A percentile compares a stretch with the other conserved stretches of the same genome.
phyloP scores from a whole-genome alignment of 2,888 invertebrate genomes.

The Cremastinae sp. region DNA sequence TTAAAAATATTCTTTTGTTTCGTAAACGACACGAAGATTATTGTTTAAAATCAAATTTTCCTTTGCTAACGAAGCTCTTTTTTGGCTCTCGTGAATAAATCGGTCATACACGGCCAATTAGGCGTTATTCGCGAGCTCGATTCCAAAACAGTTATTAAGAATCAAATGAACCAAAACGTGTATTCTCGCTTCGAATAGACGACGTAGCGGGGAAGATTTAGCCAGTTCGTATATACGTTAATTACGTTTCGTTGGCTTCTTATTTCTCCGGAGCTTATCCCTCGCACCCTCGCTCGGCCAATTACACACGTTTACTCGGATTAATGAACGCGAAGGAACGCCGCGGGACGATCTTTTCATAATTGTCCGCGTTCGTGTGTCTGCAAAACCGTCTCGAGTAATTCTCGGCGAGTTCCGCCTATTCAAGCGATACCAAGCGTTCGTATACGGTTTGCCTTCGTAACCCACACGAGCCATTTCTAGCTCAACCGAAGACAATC shows the following conservation, averaged over 20 bases:
- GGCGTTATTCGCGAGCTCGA: background rate
- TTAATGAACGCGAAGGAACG: constrained; percentile 61
- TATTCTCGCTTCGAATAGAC: background rate
- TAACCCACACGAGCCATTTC: constrained; percentile 24
- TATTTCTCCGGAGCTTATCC: constrained; percentile 2
- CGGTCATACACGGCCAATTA: constrained; percentile 30
- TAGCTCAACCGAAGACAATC: constrained; percentile 32
- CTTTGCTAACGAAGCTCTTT: background rate
- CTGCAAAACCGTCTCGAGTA: constrained; percentile 31
- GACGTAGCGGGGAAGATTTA: constrained; percentile 28
- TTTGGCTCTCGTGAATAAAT: constrained; percentile 5
- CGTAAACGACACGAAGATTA: too few species aligned
- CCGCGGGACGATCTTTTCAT: constrained; percentile 37
- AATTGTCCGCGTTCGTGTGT: constrained; percentile 4
- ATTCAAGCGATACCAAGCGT: constrained; percentile 38
- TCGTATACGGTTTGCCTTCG: constrained; percentile 16
- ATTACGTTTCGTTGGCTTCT: constrained; percentile 49
- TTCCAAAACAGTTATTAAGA: constrained; percentile 26
- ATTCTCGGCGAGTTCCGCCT: constrained; percentile 31
- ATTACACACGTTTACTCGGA: constrained; percentile 63
- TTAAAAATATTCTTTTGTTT: too few species aligned
- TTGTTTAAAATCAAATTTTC: too few species aligned
- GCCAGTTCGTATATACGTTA: constrained; percentile 43
- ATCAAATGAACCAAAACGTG: constrained; percentile 27
- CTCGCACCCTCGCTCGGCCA: constrained; percentile 39